Base-by-base conservation (phyloP, 2,113 vertebrate species). In the Epinephelus lanceolatus region DNA sequence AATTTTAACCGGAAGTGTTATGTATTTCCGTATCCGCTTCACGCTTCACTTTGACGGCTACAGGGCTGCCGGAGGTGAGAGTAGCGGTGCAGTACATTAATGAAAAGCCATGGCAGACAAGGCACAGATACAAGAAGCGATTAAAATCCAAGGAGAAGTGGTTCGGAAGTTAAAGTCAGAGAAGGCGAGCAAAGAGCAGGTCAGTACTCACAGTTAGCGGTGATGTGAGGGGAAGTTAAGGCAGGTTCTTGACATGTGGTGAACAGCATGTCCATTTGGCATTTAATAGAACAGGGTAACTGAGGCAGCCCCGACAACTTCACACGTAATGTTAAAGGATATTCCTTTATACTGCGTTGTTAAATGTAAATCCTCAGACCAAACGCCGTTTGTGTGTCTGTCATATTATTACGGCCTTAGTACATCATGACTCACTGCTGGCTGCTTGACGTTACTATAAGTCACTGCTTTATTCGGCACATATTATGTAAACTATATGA, bases 171-270 rank as follows among this genome's bases (percentile, higher is more conserved):
- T 96, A 4, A 96, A 96, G 81, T 69, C 91, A 2, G 94, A 95
- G 71, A 95, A 96, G 78, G 95, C 94, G 33, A 93, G 65, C 81
- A 94, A 95, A 89, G 92, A 96, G 1, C 94, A 96, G 95, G 96
- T 96, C 68, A 88, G 96, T 90, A 30, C 3, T 52, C 6, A 2
- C 21, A 23, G 0, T 33, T 0, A 30, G 13, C 23, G 1, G 2
- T 15, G 23, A 12, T 11, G 0, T 5, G 42, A 15, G 13, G 10
- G 12, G 53, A 15, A 63, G 10, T 33, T 1, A 23, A 25, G 11
- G 9, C 52, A 3, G 21, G 6, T 4, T 72, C 0, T 51, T 6
- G 25, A 15, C 83, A 71, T 83, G 85, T 30, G 69, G 45, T 18
- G 30, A 21, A 11, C 65, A 21, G 81, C 55, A 23, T 77, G 86